phyloP scores from a whole-genome alignment of 2,113 vertebrate genomes.

The Syngnathus floridae region DNA sequence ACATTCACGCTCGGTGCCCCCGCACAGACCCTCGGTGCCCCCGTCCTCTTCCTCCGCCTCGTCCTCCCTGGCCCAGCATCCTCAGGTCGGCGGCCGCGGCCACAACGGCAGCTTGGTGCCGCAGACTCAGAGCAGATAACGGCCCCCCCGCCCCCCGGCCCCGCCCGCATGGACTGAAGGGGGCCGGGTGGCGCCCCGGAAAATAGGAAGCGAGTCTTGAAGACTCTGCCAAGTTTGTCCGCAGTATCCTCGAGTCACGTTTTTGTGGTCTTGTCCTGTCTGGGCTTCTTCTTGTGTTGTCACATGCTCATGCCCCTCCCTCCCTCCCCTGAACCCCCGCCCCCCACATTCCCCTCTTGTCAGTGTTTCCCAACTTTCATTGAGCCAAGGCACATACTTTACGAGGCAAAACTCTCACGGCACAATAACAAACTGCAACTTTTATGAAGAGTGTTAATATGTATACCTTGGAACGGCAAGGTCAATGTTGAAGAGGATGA shows the following conservation, averaged over 20 bases:
- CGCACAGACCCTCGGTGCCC: conserved; percentile 63
- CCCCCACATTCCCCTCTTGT: background rate
- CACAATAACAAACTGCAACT: background rate
- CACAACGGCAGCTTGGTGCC: conserved; percentile 85
- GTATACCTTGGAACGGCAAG: no score
- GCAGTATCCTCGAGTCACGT: conserved; percentile 66
- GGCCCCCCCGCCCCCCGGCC: conserved; percentile 48
- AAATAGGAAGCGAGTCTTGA: conserved; percentile 12
- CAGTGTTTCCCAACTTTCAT: background rate
- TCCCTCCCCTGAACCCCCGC: background rate
- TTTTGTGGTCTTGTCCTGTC: conserved; percentile 12
- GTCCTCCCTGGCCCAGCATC: conserved; percentile 74
- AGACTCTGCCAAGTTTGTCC: conserved; percentile 63
- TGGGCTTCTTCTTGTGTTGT: conserved; percentile 11
- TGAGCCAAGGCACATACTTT: conserved; percentile 2
- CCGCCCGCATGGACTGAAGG: conserved; percentile 29
- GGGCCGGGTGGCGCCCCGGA: conserved; percentile 28
- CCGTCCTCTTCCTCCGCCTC: conserved; percentile 63
- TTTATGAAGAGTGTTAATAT: background rate
- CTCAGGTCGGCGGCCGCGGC: conserved; percentile 73
- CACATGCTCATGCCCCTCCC: conserved; percentile 2
- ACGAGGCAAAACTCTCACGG: background rate
- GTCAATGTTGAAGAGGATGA: no score
- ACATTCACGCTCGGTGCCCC: conserved; percentile 57
- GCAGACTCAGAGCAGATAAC: conserved; percentile 95